Conservation (phyloP, 2,113 vertebrate species). For the Oenanthe melanoleuca region DNA sequence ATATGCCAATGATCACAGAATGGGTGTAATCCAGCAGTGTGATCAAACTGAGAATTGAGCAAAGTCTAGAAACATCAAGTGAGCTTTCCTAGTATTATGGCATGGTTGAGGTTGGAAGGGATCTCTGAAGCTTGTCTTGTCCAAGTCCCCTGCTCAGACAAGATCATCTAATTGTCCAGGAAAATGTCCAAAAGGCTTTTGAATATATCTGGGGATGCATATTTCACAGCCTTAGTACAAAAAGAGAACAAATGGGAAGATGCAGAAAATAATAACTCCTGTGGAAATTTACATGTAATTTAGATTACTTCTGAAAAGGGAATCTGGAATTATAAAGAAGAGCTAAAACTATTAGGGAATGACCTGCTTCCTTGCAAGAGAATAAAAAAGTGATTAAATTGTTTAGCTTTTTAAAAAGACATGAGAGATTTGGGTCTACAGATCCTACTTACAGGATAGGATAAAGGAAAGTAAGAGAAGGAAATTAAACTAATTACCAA, state of each 20-base stretch:
- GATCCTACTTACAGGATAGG: not conserved
- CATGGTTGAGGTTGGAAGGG: not conserved
- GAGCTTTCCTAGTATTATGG: not conserved
- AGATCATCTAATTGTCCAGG: too few relatives aligned
- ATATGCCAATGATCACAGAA: not conserved
- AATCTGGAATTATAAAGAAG: not conserved
- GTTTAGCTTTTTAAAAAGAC: not conserved
- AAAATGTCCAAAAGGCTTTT: not conserved
- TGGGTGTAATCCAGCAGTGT: not conserved
- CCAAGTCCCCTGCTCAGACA: not conserved
- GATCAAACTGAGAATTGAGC: not conserved
- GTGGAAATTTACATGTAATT: not conserved
- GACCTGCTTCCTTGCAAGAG: not conserved
- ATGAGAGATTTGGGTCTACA: not conserved
- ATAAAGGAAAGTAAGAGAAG: not conserved
- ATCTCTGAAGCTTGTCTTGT: not conserved
- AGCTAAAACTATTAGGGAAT: not conserved
- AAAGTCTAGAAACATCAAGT: not conserved
- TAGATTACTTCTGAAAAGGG: not conserved
- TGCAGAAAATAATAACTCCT: not conserved
- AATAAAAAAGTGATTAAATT: not conserved
- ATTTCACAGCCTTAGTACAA: not conserved
- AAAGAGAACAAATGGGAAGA: not conserved
- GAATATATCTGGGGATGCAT: not conserved
- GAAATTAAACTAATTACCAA: constrained; percentile 4